These are phyloP conservation scores for Aphrocallistes beatrix DNA, from an alignment of 37 sponge, comb jelly and placozoan species.

Conservation along the genomic window DNA sequence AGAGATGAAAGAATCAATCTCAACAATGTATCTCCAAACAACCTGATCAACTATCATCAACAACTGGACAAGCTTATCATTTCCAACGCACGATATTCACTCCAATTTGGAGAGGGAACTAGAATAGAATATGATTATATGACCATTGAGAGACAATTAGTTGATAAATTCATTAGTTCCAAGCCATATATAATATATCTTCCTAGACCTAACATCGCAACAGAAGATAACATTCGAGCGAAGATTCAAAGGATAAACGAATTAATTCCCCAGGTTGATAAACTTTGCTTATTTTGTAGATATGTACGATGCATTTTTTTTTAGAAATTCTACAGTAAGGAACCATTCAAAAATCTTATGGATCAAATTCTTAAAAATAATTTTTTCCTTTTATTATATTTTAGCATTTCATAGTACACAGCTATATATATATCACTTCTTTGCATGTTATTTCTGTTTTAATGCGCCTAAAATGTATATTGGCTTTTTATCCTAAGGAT, in stretches of 20 bases:
- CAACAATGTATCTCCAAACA: not conserved
- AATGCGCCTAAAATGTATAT: too few relatives aligned
- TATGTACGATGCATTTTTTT: too few relatives aligned
- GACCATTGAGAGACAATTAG: not conserved
- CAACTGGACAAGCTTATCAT: not conserved
- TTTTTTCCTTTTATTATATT: too few relatives aligned
- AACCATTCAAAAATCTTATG: too few relatives aligned
- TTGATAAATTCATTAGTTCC: not conserved
- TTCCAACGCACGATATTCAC: slow-evolving; percentile 12
- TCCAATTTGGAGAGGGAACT: not conserved
- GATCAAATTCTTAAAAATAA: too few relatives aligned
- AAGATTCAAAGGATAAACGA: not conserved
- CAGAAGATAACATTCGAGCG: not conserved
- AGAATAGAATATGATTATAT: not conserved
- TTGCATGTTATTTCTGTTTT: too few relatives aligned
- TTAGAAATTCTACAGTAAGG: too few relatives aligned
- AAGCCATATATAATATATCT: not conserved
- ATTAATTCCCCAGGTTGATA: not conserved
- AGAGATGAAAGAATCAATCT: not conserved
- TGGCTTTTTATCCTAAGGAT: too few relatives aligned
- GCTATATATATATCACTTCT: too few relatives aligned
- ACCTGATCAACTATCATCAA: not conserved
- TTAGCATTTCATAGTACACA: too few relatives aligned
- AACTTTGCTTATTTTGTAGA: too few relatives aligned
- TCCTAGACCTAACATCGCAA: not conserved